Evolutionary conservation across 2,888 invertebrate species (phyloP), one percentile per base, ranked within the genome.

Genomic region (Pristionchus fissidentatus): DNA sequence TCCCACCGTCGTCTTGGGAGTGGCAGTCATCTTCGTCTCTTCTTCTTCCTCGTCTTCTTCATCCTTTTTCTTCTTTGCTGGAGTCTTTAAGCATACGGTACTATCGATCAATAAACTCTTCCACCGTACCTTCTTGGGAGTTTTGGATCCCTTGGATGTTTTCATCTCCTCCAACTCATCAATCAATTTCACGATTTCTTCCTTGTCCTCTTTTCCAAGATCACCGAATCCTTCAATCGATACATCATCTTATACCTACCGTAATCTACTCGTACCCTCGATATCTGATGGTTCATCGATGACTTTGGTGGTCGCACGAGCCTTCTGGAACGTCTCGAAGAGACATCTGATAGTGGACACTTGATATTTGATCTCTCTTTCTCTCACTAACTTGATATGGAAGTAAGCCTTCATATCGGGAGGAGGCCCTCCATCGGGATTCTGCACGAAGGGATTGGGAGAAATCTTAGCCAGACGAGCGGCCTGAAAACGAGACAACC

Each of bases 321-420:
- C 96, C 91, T 95, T 95, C 57, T 95, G 93, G 87, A 97, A 95
- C 26, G 94, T 94, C 91, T 96, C 95, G 94, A 96, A 95, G 7
- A 97, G 93, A 90, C 97, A 97, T 57, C 66, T 55, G 43, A 41
- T n/a, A 78, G 62, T 84, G 84, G 26, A 43, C 1, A 81, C 3
- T 22, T 22, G 62, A 62, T 32, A 19, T 29, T 35, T 62, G 46
- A 46, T 60, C 19, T 81, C 3, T 52, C 2, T 35, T 55, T 8
- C 7, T 70, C 49, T 10, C 13, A 49, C 29, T 46, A 1, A 81
- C 80, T 81, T 73, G 26, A 52, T 26, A 55, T 97, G 97, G 92
- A 95, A 94, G 95, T 96, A 97, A 87, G 95, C 94, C 92, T 96
- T 97, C 96, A 97, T 96, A 89, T 95, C 95, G 0, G 95, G 89